These are phyloP conservation scores for Cloeon dipterum DNA, from an alignment of 2,888 invertebrate genomes.

Conservation along the genomic window DNA sequence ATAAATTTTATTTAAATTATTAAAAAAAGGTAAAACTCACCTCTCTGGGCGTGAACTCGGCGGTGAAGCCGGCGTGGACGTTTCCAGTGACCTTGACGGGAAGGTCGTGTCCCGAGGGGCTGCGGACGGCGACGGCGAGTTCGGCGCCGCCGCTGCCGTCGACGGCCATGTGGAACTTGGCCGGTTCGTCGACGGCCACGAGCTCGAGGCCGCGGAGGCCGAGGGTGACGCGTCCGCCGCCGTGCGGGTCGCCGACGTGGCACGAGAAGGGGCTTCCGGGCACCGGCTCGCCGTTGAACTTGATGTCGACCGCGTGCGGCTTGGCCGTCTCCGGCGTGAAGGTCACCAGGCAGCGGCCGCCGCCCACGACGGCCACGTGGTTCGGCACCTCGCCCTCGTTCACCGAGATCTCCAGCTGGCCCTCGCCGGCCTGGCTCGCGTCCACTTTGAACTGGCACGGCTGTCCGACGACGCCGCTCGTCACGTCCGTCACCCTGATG, in stretches of 20 bases:
- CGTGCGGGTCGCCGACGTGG: slow-evolving; percentile 56
- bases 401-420: slow-evolving; percentile 96
- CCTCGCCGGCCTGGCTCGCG: slow-evolving; percentile 95
- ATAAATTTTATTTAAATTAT: too few species aligned
- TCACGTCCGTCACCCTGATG: slow-evolving; percentile 84
- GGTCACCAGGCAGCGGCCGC: slow-evolving; percentile 80
- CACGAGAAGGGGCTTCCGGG: slow-evolving; percentile 70
- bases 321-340: slow-evolving; percentile 84
- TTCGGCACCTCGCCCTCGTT: slow-evolving; percentile 98
- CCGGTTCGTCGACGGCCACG: slow-evolving; percentile 61
- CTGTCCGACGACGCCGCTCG: slow-evolving; percentile 83
- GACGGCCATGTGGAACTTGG: slow-evolving; percentile 57
- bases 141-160: slow-evolving; percentile 49
- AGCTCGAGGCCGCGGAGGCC: slow-evolving; percentile 55
- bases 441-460: slow-evolving; percentile 96
- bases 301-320: slow-evolving; percentile 82
- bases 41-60: slow-evolving; percentile 75
- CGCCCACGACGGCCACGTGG: slow-evolving; percentile 86
- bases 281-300: slow-evolving; percentile 87
- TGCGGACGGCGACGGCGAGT: slow-evolving; percentile 68
- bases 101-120: slow-evolving; percentile 63
- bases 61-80: slow-evolving; percentile 65
- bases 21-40: too few species aligned
- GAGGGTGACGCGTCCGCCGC: slow-evolving; percentile 48
- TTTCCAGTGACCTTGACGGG: slow-evolving; percentile 79